Conservation (phyloP, 2,113 vertebrate species). For the Rutilus rutilus region DNA sequence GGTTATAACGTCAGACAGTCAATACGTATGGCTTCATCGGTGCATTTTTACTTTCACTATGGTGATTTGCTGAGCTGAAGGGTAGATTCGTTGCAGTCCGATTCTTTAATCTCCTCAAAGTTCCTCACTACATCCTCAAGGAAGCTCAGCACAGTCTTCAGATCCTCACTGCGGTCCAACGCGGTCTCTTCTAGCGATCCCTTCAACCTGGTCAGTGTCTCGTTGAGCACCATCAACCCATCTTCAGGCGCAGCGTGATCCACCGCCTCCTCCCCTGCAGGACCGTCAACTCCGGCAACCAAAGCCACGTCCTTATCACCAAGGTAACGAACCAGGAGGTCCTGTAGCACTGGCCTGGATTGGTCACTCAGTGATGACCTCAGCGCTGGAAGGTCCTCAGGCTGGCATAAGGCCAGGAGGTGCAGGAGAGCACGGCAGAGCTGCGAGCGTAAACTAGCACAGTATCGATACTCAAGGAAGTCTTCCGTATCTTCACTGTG, state of each 20-base stretch:
- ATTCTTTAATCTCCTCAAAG: constrained; percentile 62
- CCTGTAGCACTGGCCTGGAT: constrained; percentile 67
- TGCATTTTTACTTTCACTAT: neutral
- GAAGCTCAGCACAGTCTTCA: constrained; percentile 67
- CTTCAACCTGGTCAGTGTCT: constrained; percentile 74
- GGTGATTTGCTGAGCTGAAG: neutral
- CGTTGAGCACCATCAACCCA: constrained; percentile 70
- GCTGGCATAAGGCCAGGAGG: constrained; percentile 78
- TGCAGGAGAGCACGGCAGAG: constrained; percentile 89
- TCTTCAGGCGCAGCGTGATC: constrained; percentile 58
- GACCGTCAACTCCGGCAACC: constrained; percentile 40
- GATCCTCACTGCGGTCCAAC: constrained; percentile 49
- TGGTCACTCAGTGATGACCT: constrained; percentile 62
- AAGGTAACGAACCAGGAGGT: constrained; percentile 82
- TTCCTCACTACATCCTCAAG: constrained; percentile 76
- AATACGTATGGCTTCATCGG: neutral
- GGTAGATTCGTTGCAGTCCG: neutral
- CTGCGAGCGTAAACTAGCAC: constrained; percentile 85
- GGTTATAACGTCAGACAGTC: neutral
- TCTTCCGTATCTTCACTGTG: constrained; percentile 89
- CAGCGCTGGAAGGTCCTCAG: constrained; percentile 78
- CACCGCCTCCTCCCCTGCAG: constrained; percentile 34
- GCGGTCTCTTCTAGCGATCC: constrained; percentile 62
- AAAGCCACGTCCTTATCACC: constrained; percentile 63
- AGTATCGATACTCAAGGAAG: constrained; percentile 95